A percentile compares a stretch with the other conserved stretches of the same genome.
Evolutionary conservation across 2,888 invertebrate genomes (phyloP).

Genomic region (Acronicta alni): DNA sequence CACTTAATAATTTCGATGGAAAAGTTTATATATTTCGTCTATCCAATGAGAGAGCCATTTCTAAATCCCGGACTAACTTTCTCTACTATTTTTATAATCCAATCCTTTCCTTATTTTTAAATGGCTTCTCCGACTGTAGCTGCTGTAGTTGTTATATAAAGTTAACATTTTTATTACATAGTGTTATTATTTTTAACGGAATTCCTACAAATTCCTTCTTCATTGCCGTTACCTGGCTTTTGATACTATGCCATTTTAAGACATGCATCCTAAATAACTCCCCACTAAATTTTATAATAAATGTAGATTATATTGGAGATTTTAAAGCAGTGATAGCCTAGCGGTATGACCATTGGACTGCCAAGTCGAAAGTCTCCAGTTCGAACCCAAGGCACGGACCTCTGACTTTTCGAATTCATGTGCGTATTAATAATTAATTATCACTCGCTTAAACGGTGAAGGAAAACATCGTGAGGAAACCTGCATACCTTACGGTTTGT

Average conservation of each 20-base stretch:
- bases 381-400: no score
- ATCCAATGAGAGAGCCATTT: constrained; percentile 35
- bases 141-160: constrained; percentile 9
- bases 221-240: background rate
- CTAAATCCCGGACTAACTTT: constrained; percentile 39
- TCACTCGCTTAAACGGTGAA: no score
- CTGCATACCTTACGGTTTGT: no score
- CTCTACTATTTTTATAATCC: constrained; percentile 19
- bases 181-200: background rate
- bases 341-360: no score
- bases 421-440: no score
- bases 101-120: constrained; percentile 26
- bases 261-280: no score
- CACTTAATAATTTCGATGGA: constrained; percentile 42
- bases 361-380: no score
- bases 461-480: no score
- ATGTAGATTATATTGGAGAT: no score
- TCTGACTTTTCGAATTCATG: no score
- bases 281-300: no score
- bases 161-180: constrained; percentile 1
- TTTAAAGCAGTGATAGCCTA: no score
- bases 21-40: constrained; percentile 25
- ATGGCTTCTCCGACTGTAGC: constrained; percentile 21
- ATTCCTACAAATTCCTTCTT: background rate
- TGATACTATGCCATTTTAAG: background rate